Conservation (phyloP, 2,113 vertebrate genomes). For the Ageneiosus marmoratus region DNA sequence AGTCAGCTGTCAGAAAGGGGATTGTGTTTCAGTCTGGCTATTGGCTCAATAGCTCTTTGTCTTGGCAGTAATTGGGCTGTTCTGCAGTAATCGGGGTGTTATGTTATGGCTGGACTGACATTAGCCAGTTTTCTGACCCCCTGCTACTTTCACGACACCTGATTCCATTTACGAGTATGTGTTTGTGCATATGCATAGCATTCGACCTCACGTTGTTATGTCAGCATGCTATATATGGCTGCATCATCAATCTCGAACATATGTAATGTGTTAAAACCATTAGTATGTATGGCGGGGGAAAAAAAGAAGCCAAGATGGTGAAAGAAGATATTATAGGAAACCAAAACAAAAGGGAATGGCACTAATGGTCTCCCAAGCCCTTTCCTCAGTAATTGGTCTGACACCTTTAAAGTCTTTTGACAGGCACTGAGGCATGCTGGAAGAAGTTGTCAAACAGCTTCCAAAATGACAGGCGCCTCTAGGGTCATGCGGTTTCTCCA, state of each 20-base stretch:
- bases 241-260: background rate
- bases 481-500: slow-evolving; percentile 61
- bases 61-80: slow-evolving; percentile 36
- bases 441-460: slow-evolving; percentile 19
- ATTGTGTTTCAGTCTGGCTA: slow-evolving; percentile 29
- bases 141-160: slow-evolving; percentile 36
- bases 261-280: slow-evolving; percentile 7
- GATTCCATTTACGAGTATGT: slow-evolving; percentile 43
- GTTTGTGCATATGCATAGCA: background rate
- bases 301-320: background rate
- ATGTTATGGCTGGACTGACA: slow-evolving; percentile 35
- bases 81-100: slow-evolving; percentile 35
- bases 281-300: background rate
- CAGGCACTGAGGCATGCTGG: background rate
- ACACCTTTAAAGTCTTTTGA: background rate
- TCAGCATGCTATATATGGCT: background rate
- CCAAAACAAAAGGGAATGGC: background rate
- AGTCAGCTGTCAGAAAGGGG: background rate
- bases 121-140: slow-evolving; percentile 47
- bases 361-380: background rate
- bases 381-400: background rate
- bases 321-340: background rate
- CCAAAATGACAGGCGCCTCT: slow-evolving; percentile 55
- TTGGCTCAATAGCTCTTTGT: slow-evolving; percentile 51
- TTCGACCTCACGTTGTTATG: background rate